These are phyloP conservation scores for Drosophila ficusphila DNA, from an alignment of 1,140 invertebrate species.

Conservation along the genomic window DNA sequence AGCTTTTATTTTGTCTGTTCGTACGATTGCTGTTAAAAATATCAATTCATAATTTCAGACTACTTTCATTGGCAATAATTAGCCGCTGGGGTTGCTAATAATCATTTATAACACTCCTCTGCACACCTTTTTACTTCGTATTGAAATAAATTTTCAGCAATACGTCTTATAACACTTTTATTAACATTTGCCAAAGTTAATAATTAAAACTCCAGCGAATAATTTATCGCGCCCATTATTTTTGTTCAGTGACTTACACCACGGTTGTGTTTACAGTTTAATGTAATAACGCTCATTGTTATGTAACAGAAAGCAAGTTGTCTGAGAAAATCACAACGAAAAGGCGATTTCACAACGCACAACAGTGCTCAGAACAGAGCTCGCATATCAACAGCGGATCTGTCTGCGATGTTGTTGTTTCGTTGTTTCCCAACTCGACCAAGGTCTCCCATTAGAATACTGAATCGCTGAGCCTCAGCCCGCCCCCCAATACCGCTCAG, in stretches of 20 bases:
- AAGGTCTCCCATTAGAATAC: constrained; percentile 62
- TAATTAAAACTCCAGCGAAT: constrained; percentile 43
- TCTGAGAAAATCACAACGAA: constrained; percentile 15
- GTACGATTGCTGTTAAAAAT: background rate
- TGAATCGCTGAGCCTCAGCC: constrained; percentile 8
- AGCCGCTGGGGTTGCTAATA: background rate
- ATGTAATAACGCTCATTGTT: constrained; percentile 42
- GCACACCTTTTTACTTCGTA: background rate
- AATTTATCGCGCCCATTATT: constrained; percentile 42
- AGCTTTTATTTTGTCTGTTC: background rate
- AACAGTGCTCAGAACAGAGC: constrained; percentile 1
- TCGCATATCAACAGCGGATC: constrained; percentile 35
- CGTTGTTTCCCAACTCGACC: constrained; percentile 31
- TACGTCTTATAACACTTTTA: background rate
- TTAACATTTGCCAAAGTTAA: constrained; percentile 33
- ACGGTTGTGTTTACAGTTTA: constrained; percentile 29
- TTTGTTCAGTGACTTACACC: constrained; percentile 39
- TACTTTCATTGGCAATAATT: background rate
- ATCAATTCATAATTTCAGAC: background rate
- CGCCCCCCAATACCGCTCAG: background rate
- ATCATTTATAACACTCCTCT: background rate
- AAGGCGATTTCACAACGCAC: constrained; percentile 24
- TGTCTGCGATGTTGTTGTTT: constrained; percentile 20
- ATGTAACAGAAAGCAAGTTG: constrained; percentile 47
- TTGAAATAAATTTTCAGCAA: no score